Evolutionary conservation across 2,888 invertebrate genomes (phyloP), one percentile per base, ranked within the genome.

Genomic region (Hecatera dysodea): DNA sequence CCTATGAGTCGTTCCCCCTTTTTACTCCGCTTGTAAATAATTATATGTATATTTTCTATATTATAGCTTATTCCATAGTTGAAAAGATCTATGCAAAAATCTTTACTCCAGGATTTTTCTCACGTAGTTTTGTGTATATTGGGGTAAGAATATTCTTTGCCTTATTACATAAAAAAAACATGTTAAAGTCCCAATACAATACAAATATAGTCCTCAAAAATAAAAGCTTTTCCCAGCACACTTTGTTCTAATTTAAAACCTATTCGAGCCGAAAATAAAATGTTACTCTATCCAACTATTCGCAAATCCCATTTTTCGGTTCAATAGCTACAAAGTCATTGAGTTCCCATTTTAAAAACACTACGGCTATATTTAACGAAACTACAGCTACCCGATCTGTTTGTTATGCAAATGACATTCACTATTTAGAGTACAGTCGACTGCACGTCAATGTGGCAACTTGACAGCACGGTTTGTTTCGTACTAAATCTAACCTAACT

Each of bases 341-440:
- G 66, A 61, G 71, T 61, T 44, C 7, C 63, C 36, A 66, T 50
- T 79, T 61, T 50, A 46, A 67, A 66, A 81, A 56, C 17, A 50
- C 63, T 56, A 76, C 66, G 44, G 12, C 78, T 79, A 17, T 67
- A 67, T 81, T n/a, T 72, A 67, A n/a, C 44, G 53, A 64, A 66
- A 71, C 53, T 57, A 75, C 29, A 39, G 22, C 17, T 22, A 9
- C 22, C 29, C 63, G 46, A 61, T 56, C 72, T 65, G 61, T 46
- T 79, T 67, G 64, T 17, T 59, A 72, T 77, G 82, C 72, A 72
- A 79, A 81, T 67, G 19, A 50, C 17, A 11, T 19, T 39, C 24
- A 56, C 66, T 71, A 56, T 66, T 69, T 63, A 46, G 46, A 68
- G 60, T 48, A 77, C 52, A 59, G 67, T 42, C 15, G 11, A 8